Evolutionary conservation across 2,888 invertebrate species (phyloP), one percentile per base, ranked within the genome.

Genomic region (Polydrusus pterygomalis): DNA sequence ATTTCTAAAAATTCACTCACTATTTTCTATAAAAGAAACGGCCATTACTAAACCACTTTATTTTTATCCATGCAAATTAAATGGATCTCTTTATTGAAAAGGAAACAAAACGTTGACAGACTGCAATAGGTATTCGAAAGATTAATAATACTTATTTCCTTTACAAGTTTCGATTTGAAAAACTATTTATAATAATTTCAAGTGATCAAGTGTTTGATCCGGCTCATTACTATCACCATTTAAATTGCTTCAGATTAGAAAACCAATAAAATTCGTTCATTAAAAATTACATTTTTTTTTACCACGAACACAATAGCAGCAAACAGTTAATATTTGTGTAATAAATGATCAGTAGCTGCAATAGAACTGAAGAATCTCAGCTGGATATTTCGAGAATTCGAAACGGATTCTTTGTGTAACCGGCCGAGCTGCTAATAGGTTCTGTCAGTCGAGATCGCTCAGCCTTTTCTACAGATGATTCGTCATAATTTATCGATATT

Each of bases 391-490:
- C 70, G 60, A 79, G 80, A 83, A 84, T 85, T 79, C 80, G 83
- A 82, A 83, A 83, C 82, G 80, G 80, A 70, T 56, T 77, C 78
- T 78, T 79, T 79, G 79, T 78, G 54, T 30, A 60, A 54, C 56
- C 62, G 60, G 79, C 81, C 80, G 77, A 74, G 79, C 82, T 82
- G 85, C 83, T 86, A 85, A 86, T 85, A 85, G 85, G 85, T 83
- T 85, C 84, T 85, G 86, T 85, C 85, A 86, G 85, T 75, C 80
- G 79, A 79, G 82, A 76, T 81, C 81, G 81, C 82, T 81, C 82
- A 83, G 80, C 82, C 82, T 82, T 82, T 82, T 79, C 79, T 80
- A 76, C 76, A 78, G 79, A 83, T 81, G 81, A 83, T 82, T 81
- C 81, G 81, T 79, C 79, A 81, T 84, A 83, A 84, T 84, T 83